Base-by-base conservation (phyloP, 2,797 vertebrate genomes). In the Urophycis tenuis region DNA sequence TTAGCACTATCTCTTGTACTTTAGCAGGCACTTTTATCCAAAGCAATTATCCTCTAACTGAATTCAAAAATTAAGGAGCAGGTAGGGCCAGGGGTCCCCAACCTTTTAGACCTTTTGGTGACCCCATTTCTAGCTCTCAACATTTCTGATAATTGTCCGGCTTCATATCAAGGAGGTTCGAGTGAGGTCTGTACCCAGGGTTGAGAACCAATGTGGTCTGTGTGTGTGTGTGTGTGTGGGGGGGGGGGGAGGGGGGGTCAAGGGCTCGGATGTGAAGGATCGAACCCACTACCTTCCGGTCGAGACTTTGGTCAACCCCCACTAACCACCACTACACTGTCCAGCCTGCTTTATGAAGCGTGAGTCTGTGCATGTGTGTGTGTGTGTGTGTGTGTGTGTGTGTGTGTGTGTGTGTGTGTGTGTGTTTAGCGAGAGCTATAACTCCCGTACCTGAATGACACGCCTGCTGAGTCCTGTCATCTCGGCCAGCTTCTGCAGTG, bases 381-480 rank as follows among this genome's bases (percentile, higher is more conserved):
- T n/a, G 45, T 5, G 45, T 49, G 45, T 49, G 45, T n/a, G 19
- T 45, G 7, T 60, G 19, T 19, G 49, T 4, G 49, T 60, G 19
- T n/a, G 49, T 6, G 45, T 5, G 45, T 49, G 45, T 49, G 45
- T n/a, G 19, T 45, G 7, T 60, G 19, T 19, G 49, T 4, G 49
- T 60, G 19, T n/a, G 49, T 6, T 22, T 22, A 60, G 49, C 2
- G 49, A n/a, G 2, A 70, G 67, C 17, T 15, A 1, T 15, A 31
- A 17, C 29, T 32, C 4, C 31, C 34, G 75, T 87, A 98, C 97
- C 95, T 99, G 97, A 92, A 99, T 99, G 84, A 98, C 97, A 87
- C 97, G 93, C 76, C 97, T 93, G 89, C 97, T 99, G 84, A 99
- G 93, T 78, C 97, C 97, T 0, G 97, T 99, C 95, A 99, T 95